Evolutionary conservation across 2,888 invertebrate genomes (phyloP), one percentile per base, ranked within the genome.

Genomic region (Eupithecia inturbata): DNA sequence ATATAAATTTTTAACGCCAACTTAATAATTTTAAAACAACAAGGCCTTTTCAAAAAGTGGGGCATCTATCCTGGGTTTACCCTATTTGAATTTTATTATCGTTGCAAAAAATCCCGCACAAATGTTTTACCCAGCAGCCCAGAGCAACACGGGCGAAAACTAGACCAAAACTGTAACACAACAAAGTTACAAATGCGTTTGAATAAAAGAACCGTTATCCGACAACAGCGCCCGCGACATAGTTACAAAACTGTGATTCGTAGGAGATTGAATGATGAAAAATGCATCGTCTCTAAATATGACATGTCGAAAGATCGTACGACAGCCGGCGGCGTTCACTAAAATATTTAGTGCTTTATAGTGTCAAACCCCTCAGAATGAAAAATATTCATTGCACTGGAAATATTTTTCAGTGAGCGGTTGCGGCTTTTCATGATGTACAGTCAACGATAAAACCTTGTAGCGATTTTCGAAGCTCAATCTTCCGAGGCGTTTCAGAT

Each of bases 201-300:
- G 31, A 63, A 68, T 64, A 72, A 72, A 74, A 70, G 39, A 75
- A 68, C 19, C 70, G 36, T 41, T 57, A 19, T 33, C 26, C 60
- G 31, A 77, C 78, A 71, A 22, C 78, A 70, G 76, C 45, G 68
- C 82, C 77, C 80, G 82, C 63, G 80, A 79, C 62, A 81, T 73
- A 74, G 77, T 79, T 72, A 72, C 74, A 80, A 84, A 83, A 77
- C 83, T 83, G 82, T 83, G 78, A 83, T 82, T 79, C 81, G 82
- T 80, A 81, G 84, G 82, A 88, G 87, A 91, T 90, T 91, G 89
- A 88, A 86, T 88, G 84, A 87, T 91, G 87, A 90, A 91, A 91
- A 89, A 92, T 92, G 89, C 88, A 92, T 84, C 82, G 81, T 76
- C 84, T 79, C 83, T 87, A 88, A 89, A 90, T 91, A 88, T 85